Percentiles rank a stretch among this genome's conserved stretches.
These are phyloP conservation scores for Oreocharis arfaki DNA, from an alignment of 2,113 vertebrate species.

Conservation along the genomic window DNA sequence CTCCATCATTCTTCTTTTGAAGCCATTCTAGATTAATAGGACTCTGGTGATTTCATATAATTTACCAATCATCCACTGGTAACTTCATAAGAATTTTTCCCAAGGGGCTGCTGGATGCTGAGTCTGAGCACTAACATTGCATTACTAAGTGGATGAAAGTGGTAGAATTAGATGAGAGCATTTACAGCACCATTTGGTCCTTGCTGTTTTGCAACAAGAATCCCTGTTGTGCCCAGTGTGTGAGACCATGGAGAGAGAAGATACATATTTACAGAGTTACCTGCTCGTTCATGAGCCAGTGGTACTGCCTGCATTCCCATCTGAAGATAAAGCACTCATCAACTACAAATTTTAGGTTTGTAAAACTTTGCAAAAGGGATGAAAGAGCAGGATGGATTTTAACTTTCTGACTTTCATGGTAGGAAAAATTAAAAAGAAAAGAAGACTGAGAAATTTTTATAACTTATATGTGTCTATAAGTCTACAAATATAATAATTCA, in stretches of 20 bases:
- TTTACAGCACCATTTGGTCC: slow-evolving; percentile 77
- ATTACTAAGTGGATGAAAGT: slow-evolving; percentile 79
- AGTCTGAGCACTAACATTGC: slow-evolving; percentile 48
- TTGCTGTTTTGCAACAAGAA: slow-evolving; percentile 63
- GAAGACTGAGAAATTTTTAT: neutral
- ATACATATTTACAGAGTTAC: slow-evolving; percentile 38
- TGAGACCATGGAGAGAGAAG: neutral
- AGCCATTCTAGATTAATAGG: slow-evolving; percentile 75
- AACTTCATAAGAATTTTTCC: slow-evolving; percentile 71
- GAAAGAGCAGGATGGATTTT: neutral
- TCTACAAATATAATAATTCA: neutral
- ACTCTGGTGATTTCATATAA: slow-evolving; percentile 37
- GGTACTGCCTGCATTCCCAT: slow-evolving; percentile 1
- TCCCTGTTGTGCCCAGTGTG: slow-evolving; percentile 69
- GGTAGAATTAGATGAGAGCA: slow-evolving; percentile 77
- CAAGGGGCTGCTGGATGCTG: slow-evolving; percentile 57
- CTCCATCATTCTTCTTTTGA: slow-evolving; percentile 59
- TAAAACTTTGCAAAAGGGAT: neutral
- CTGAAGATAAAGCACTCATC: neutral
- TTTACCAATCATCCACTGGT: slow-evolving; percentile 48
- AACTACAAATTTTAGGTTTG: neutral
- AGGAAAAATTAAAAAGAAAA: neutral
- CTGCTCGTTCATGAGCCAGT: slow-evolving; percentile 4
- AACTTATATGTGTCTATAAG: neutral
- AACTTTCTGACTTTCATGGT: neutral